Conservation (phyloP, 2,113 vertebrate species). For the Dissostichus mawsoni region DNA sequence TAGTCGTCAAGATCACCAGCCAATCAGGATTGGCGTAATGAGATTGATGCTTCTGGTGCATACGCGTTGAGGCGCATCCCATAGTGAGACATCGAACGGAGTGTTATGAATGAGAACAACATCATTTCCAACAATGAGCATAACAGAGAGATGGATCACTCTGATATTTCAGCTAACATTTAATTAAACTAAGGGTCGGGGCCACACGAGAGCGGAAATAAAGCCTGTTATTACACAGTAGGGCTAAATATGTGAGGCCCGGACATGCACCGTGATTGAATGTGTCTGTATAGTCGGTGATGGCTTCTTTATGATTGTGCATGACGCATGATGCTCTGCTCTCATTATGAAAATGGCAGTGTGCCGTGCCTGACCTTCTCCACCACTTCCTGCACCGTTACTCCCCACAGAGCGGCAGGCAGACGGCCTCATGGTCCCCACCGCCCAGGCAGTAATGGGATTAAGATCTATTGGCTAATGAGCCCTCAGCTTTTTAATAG, state of each 20-base stretch:
- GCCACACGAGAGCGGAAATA: constrained; percentile 65
- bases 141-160: constrained; percentile 53
- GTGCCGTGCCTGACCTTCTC: constrained; percentile 74
- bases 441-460: constrained; percentile 77
- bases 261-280: constrained; percentile 81
- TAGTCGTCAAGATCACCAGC: too few relatives aligned
- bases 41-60: too few relatives aligned
- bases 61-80: too few relatives aligned
- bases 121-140: constrained; percentile 54
- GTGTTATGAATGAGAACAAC: too few relatives aligned
- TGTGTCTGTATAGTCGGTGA: constrained; percentile 71
- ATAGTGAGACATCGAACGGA: too few relatives aligned
- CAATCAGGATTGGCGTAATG: too few relatives aligned
- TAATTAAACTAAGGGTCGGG: constrained; percentile 72
- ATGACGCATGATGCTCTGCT: constrained; percentile 75
- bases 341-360: constrained; percentile 82
- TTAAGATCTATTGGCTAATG: constrained; percentile 85
- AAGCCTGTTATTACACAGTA: constrained; percentile 75
- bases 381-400: constrained; percentile 47
- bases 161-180: constrained; percentile 76
- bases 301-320: constrained; percentile 79
- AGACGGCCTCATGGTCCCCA: constrained; percentile 60
- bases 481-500: constrained; percentile 79
- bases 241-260: constrained; percentile 74
- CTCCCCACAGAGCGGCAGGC: constrained; percentile 65